These are phyloP conservation scores for Columba guinea DNA, from an alignment of 2,797 vertebrate genomes.

Conservation along the genomic window DNA sequence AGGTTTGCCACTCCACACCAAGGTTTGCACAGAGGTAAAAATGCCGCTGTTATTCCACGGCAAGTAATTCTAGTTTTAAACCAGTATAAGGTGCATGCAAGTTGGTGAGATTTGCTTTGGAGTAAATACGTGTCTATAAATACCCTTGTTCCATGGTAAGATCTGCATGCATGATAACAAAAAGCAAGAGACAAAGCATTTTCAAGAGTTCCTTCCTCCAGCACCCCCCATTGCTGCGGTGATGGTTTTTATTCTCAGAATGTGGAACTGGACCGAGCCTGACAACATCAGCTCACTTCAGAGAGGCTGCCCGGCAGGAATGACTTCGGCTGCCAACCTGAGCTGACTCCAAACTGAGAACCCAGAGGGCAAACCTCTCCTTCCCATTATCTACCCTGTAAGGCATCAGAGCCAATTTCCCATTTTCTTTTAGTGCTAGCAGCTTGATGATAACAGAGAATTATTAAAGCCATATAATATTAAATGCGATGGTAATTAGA, in stretches of 20 bases:
- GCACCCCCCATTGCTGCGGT: not conserved
- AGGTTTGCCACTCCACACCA: not conserved
- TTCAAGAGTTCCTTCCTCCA: not conserved
- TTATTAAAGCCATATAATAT: constrained; percentile 23
- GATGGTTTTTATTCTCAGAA: not conserved
- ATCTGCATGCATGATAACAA: not conserved
- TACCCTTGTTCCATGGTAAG: not conserved
- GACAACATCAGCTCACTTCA: not conserved
- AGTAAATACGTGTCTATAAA: not conserved
- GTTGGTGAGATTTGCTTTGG: not conserved
- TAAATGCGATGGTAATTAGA: constrained; percentile 34
- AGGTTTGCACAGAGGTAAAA: not conserved
- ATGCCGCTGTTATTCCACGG: not conserved
- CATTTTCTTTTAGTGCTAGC: constrained; percentile 5
- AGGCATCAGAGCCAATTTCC: not conserved
- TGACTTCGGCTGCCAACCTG: constrained; percentile 5
- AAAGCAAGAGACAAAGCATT: not conserved
- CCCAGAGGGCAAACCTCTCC: constrained; percentile 2
- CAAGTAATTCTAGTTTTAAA: not conserved
- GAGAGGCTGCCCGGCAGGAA: not conserved
- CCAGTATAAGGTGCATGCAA: not conserved
- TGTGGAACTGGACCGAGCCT: not conserved
- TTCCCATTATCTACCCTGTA: constrained; percentile 2
- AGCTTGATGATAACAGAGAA: constrained; percentile 28
- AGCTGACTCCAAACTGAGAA: constrained; percentile 10